A percentile compares a stretch with the other conserved stretches of the same genome.
Evolutionary conservation across 2,113 vertebrate species (phyloP).

Genomic region (Cheilinus undulatus): DNA sequence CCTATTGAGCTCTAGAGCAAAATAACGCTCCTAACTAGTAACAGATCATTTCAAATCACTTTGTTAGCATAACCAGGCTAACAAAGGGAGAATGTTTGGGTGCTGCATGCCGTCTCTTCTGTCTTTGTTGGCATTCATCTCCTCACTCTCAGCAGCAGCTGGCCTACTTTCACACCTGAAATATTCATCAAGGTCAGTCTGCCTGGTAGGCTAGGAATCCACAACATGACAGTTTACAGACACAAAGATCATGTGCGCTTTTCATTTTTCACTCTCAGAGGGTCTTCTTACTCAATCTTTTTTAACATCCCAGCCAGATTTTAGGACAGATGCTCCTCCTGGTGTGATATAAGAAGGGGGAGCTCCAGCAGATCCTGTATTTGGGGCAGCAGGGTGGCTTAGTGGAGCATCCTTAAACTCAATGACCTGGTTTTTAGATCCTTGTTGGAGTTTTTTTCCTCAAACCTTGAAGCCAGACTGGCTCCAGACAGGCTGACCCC

Average conservation of each 20-base stretch:
- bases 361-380: slow-evolving; percentile 39
- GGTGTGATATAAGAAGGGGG: slow-evolving; percentile 27
- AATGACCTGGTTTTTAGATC: slow-evolving; percentile 55
- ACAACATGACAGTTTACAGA: slow-evolving; percentile 4
- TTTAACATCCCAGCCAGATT: background rate
- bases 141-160: slow-evolving; percentile 37
- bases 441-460: slow-evolving; percentile 2
- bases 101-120: slow-evolving; percentile 3
- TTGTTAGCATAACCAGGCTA: background rate
- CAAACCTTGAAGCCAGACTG: background rate
- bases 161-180: slow-evolving; percentile 80
- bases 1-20: background rate
- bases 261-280: background rate
- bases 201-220: slow-evolving; percentile 31
- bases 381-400: slow-evolving; percentile 49
- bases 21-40: background rate
- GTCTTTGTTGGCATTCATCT: slow-evolving; percentile 25
- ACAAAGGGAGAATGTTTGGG: slow-evolving; percentile 9
- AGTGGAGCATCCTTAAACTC: slow-evolving; percentile 39
- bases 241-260: background rate
- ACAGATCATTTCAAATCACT: background rate
- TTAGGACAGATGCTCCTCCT: slow-evolving; percentile 31
- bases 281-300: background rate
- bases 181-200: slow-evolving; percentile 79
- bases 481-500: slow-evolving; percentile 9